Evolutionary conservation across 2,113 vertebrate genomes (phyloP).

Genomic region (cat (Felis catus)): F.catus_Fca126_mat1.0 CM031426.1:39437001-39437500

Average conservation of each 20-base stretch:
- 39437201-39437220: neutral
- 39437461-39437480: neutral
- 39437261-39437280: neutral
- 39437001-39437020: neutral
- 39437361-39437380: neutral
- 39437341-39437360: neutral
- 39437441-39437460: neutral
- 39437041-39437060: neutral
- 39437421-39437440: neutral
- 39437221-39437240: neutral
- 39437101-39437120: neutral
- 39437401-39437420: neutral
- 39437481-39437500: neutral
- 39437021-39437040: fast-evolving
- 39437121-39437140: neutral
- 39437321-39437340: neutral
- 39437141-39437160: neutral
- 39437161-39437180: neutral
- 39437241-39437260: neutral
- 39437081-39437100: neutral
- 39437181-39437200: neutral
- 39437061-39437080: neutral
- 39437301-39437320: no score
- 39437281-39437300: neutral
- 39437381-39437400: neutral